Conservation (phyloP, 2,797 vertebrate genomes). For the Salmo trutta region DNA sequence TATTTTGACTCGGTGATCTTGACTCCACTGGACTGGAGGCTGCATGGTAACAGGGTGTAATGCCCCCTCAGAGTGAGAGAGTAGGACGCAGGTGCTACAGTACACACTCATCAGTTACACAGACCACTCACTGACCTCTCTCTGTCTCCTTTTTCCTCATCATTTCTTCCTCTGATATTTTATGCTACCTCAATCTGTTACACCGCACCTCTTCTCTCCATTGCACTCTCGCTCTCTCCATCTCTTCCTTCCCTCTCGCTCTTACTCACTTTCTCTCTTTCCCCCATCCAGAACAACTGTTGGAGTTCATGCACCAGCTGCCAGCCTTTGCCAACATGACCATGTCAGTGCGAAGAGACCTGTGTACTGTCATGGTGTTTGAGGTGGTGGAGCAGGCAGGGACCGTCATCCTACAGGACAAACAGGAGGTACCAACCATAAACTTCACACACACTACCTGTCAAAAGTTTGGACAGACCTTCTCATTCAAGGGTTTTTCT, state of each 20-base stretch:
- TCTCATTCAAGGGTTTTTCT: too few relatives aligned
- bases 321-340: slow-evolving; percentile 90
- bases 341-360: slow-evolving; percentile 85
- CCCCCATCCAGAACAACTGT: slow-evolving; percentile 75
- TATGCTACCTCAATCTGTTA: not conserved
- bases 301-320: slow-evolving; percentile 89
- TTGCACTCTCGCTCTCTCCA: not conserved
- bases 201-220: not conserved
- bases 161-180: not conserved
- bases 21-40: too few relatives aligned
- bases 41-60: too few relatives aligned
- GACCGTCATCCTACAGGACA: slow-evolving; percentile 81
- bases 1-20: too few relatives aligned
- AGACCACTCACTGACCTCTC: not conserved
- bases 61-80: slow-evolving; percentile 10
- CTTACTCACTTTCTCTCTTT: slow-evolving; percentile 12
- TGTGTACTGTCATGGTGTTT: slow-evolving; percentile 87
- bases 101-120: not conserved
- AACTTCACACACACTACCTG: not conserved
- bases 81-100: not conserved
- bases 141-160: not conserved
- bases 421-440: slow-evolving; percentile 74
- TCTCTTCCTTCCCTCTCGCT: not conserved
- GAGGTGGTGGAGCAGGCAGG: slow-evolving; percentile 85
- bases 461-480: too few relatives aligned